Evolutionary conservation across 1,140 invertebrate genomes (phyloP).

Genomic region (Pseudomyrmex concolor): DNA sequence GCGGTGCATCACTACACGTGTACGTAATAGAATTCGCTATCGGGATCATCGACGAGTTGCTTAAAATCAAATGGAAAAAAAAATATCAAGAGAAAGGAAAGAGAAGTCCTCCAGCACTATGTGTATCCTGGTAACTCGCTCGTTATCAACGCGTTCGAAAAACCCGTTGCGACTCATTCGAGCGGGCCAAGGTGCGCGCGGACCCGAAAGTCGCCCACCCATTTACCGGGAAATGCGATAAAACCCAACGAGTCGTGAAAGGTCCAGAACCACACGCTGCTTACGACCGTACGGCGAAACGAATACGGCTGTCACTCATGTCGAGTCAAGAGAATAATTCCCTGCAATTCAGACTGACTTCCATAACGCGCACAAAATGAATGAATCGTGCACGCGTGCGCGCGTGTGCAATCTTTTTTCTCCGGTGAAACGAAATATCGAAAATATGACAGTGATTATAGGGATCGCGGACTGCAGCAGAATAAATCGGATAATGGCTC

Average conservation of each 20-base stretch:
- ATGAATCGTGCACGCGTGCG: not conserved
- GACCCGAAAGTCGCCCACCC: constrained; percentile 53
- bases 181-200: constrained; percentile 1
- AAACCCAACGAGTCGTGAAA: constrained; percentile 37
- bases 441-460: constrained; percentile 32
- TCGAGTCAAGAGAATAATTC: constrained; percentile 23
- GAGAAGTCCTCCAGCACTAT: not conserved
- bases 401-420: constrained; percentile 12
- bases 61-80: not conserved
- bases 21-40: not conserved
- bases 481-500: constrained; percentile 46
- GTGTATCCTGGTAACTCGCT: not conserved
- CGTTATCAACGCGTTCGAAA: not conserved
- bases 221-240: constrained; percentile 27
- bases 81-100: not conserved
- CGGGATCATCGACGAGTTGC: not conserved
- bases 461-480: not conserved
- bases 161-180: not conserved
- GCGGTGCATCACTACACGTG: not conserved
- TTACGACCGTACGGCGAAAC: not conserved
- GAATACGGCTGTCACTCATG: constrained; percentile 19
- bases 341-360: constrained; percentile 25
- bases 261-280: not conserved
- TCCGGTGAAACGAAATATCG: constrained; percentile 15
- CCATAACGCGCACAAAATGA: constrained; percentile 19